Evolutionary conservation across 1,140 invertebrate species (phyloP).

Genomic region (Drosophila pectinifera): DNA sequence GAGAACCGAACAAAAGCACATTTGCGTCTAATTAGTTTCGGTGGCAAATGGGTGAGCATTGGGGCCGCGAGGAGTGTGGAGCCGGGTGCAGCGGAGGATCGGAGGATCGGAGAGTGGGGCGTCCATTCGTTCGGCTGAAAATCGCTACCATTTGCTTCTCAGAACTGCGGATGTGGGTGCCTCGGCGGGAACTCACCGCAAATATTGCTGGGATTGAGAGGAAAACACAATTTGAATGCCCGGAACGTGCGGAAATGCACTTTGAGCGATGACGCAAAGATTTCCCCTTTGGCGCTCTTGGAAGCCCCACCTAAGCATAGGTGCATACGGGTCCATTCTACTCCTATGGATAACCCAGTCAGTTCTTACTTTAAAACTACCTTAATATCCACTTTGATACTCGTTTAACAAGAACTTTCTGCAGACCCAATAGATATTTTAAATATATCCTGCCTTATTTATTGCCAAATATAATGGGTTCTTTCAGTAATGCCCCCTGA

Average conservation of each 20-base stretch:
- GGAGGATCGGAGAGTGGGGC: constrained; percentile 7
- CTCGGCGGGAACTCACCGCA: constrained; percentile 22
- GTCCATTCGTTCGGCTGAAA: constrained; percentile 65
- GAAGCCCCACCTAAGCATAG: constrained; percentile 27
- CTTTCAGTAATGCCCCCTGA: background rate
- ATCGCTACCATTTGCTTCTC: constrained; percentile 79
- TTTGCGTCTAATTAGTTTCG: constrained; percentile 81
- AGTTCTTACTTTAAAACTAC: too few relatives aligned
- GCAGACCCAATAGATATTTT: too few relatives aligned
- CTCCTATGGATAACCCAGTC: background rate
- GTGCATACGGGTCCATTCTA: constrained; percentile 10
- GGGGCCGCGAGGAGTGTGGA: background rate
- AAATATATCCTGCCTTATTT: background rate
- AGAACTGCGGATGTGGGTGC: constrained; percentile 79
- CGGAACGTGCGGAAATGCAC: constrained; percentile 79
- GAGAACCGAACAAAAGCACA: constrained; percentile 70
- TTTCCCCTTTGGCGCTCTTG: constrained; percentile 28
- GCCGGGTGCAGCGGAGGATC: constrained; percentile 7
- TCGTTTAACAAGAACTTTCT: too few relatives aligned
- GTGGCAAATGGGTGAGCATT: constrained; percentile 36
- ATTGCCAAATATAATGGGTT: background rate
- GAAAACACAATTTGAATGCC: constrained; percentile 59
- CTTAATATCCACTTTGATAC: too few relatives aligned
- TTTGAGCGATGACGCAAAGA: constrained; percentile 57
- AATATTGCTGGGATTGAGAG: constrained; percentile 60